These are phyloP conservation scores for Cantharis nigra DNA, from an alignment of 2,888 invertebrate species.

Conservation along the genomic window DNA sequence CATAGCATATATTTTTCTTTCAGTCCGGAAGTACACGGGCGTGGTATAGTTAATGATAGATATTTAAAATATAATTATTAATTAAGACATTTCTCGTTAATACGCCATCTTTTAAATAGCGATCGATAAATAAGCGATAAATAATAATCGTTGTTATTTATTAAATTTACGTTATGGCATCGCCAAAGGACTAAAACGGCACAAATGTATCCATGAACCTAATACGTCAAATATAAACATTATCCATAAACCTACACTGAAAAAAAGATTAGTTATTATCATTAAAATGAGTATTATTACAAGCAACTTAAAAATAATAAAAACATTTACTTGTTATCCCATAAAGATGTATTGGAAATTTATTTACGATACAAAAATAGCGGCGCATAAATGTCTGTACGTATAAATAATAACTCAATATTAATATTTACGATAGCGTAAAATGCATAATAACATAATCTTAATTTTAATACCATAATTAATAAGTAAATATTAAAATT, in stretches of 20 bases:
- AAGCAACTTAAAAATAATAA: not conserved
- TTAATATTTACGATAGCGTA: not conserved
- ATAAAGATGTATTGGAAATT: not conserved
- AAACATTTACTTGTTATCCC: not conserved
- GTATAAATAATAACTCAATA: not conserved
- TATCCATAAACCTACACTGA: not conserved
- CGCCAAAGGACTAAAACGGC: too few relatives aligned
- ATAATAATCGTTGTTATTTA: too few relatives aligned
- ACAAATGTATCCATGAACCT: too few relatives aligned
- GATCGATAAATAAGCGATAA: too few relatives aligned
- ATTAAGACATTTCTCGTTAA: too few relatives aligned
- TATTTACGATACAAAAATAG: not conserved
- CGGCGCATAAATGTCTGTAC: not conserved
- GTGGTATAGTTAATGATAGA: too few relatives aligned
- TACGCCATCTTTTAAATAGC: too few relatives aligned
- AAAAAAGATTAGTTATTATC: not conserved
- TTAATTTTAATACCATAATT: not conserved
- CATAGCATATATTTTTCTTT: too few relatives aligned
- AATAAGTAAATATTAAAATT: not conserved
- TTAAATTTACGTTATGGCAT: too few relatives aligned
- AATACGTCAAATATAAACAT: not conserved
- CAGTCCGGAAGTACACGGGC: too few relatives aligned
- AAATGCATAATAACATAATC: not conserved
- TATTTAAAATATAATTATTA: too few relatives aligned
- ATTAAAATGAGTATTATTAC: not conserved